Conservation (phyloP, 2,113 vertebrate genomes). For the Aegotheles bennettii region DNA sequence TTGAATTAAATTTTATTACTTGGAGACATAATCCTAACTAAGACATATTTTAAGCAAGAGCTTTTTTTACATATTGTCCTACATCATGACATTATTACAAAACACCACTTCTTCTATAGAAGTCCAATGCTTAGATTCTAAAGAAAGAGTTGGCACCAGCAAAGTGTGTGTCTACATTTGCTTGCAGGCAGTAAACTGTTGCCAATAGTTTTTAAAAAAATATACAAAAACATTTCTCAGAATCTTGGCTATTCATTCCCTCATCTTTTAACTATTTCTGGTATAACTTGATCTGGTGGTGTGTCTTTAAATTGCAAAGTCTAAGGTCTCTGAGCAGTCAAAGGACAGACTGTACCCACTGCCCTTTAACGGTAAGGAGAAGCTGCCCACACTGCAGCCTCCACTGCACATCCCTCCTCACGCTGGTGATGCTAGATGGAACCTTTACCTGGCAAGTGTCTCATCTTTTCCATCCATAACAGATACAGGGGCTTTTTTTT, state of each 20-base stretch:
- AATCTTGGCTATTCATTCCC: neutral
- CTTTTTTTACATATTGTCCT: neutral
- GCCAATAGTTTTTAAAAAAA: neutral
- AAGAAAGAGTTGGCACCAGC: neutral
- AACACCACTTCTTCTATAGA: neutral
- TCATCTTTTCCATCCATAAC: conserved; percentile 71
- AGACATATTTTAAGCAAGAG: neutral
- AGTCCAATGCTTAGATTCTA: neutral
- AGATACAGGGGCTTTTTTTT: conserved; percentile 2
- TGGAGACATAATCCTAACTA: neutral
- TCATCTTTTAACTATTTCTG: neutral
- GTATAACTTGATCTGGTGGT: neutral
- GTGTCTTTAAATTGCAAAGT: neutral
- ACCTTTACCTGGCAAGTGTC: conserved; percentile 32
- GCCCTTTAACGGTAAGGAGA: conserved; percentile 6
- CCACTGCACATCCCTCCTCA: conserved; percentile 54
- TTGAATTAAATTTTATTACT: neutral
- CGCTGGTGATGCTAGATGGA: conserved; percentile 43
- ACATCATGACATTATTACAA: neutral
- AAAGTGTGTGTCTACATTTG: neutral
- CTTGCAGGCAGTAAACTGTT: neutral
- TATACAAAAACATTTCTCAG: neutral
- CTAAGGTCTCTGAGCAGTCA: neutral
- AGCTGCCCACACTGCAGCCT: conserved; percentile 7
- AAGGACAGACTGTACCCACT: neutral